These are phyloP conservation scores for Leptodirus hochenwartii DNA, from an alignment of 2,888 invertebrate genomes.

Conservation along the genomic window DNA sequence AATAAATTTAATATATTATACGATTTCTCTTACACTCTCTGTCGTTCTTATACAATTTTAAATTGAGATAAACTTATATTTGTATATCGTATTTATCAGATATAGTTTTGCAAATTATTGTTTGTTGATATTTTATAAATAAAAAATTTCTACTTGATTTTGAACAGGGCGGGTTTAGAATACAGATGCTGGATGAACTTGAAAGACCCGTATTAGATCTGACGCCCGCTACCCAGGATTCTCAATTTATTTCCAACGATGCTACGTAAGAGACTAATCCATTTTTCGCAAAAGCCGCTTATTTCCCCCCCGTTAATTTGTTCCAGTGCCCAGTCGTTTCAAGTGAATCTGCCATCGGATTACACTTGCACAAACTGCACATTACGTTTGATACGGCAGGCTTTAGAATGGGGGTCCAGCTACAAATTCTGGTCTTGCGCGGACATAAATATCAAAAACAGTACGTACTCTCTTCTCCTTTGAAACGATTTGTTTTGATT, in stretches of 20 bases:
- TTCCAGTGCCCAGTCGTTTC: slow-evolving; percentile 64
- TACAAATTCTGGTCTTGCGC: slow-evolving; percentile 94
- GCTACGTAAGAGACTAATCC: slow-evolving; percentile 53
- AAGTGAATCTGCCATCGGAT: slow-evolving; percentile 61
- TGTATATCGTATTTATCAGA: no score
- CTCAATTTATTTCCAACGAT: slow-evolving; percentile 66
- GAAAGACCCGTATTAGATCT: slow-evolving; percentile 71
- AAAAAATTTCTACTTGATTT: no score
- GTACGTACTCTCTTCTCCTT: slow-evolving; percentile 26
- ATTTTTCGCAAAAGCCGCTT: not conserved
- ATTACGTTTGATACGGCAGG: slow-evolving; percentile 73
- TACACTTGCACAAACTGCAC: slow-evolving; percentile 82
- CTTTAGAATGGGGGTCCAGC: slow-evolving; percentile 68
- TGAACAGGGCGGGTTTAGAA: slow-evolving; percentile 75
- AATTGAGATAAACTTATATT: no score
- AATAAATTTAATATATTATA: no score
- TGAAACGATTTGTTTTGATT: not conserved
- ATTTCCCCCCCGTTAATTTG: no score
- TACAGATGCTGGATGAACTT: slow-evolving; percentile 70
- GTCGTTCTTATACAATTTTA: no score
- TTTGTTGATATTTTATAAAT: no score
- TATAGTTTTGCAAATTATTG: no score
- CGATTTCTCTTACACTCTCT: no score
- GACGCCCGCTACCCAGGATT: slow-evolving; percentile 62
- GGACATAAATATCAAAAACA: slow-evolving; percentile 69